phyloP scores from a whole-genome alignment of 2,113 vertebrate genomes.

The Dipodomys merriami region DNA sequence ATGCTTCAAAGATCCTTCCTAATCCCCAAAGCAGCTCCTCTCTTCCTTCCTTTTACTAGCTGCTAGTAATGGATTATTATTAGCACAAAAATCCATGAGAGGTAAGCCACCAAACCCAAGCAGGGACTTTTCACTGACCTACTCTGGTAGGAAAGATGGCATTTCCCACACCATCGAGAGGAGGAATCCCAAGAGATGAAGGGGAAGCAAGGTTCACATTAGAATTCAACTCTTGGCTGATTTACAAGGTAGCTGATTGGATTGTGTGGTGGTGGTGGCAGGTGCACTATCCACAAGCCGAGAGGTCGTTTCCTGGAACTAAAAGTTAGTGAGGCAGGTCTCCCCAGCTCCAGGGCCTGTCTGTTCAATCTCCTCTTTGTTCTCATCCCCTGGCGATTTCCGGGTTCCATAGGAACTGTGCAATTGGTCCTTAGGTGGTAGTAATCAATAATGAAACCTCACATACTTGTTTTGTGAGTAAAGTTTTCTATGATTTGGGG shows the following conservation, averaged over 20 bases:
- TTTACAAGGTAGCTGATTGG: neutral
- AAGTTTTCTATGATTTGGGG: fast-evolving
- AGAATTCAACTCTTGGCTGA: neutral
- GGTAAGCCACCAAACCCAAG: too few relatives aligned
- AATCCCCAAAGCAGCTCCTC: too few relatives aligned
- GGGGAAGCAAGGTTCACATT: fast-evolving
- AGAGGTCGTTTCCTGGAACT: neutral
- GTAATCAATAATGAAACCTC: neutral
- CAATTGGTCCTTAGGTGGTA: fast-evolving
- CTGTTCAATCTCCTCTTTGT: neutral
- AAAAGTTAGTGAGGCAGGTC: neutral
- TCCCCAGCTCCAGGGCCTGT: neutral
- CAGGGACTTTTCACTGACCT: too few relatives aligned
- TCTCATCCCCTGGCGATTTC: neutral
- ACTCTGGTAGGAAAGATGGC: too few relatives aligned
- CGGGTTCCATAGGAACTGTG: fast-evolving
- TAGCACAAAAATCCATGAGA: too few relatives aligned
- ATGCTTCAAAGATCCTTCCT: too few relatives aligned
- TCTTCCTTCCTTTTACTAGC: too few relatives aligned
- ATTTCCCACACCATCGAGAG: too few relatives aligned
- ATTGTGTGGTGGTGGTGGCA: too few relatives aligned
- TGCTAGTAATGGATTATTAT: too few relatives aligned
- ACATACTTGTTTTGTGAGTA: neutral
- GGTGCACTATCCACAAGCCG: neutral
- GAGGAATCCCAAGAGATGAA: neutral